Conservation (phyloP, 2,888 invertebrate species). For the Lepidonotus clava region DNA sequence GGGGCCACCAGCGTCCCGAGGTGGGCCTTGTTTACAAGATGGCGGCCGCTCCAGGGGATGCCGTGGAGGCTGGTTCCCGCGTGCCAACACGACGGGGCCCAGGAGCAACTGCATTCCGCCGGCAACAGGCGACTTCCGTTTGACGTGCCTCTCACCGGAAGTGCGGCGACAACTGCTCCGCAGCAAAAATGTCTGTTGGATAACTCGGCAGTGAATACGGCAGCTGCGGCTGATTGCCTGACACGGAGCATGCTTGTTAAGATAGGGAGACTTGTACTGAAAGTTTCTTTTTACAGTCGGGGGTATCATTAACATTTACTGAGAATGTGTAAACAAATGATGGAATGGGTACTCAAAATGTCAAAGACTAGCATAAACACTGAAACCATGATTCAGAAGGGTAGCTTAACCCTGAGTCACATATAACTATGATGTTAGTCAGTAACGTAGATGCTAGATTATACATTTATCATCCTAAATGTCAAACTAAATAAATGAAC, state of each 20-base stretch:
- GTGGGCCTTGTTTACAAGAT: constrained; percentile 18
- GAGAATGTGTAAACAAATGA: too few relatives aligned
- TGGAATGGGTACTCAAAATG: too few relatives aligned
- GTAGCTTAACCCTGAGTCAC: too few relatives aligned
- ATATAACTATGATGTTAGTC: too few relatives aligned
- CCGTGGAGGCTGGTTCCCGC: constrained; percentile 3
- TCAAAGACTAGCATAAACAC: too few relatives aligned
- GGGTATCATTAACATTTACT: too few relatives aligned
- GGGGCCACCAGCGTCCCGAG: background rate
- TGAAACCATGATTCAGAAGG: too few relatives aligned
- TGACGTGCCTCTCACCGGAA: background rate
- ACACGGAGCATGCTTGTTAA: constrained; percentile 4
- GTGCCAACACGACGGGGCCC: background rate
- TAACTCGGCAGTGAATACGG: constrained; percentile 8
- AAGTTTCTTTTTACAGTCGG: too few relatives aligned
- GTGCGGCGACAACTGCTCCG: constrained; percentile 39
- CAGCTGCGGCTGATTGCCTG: constrained; percentile 26
- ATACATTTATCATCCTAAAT: too few relatives aligned
- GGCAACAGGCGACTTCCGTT: background rate
- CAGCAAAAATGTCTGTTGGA: background rate
- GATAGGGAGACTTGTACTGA: background rate
- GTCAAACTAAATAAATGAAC: too few relatives aligned
- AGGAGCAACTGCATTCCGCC: background rate
- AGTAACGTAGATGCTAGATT: too few relatives aligned
- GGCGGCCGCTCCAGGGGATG: background rate